A percentile compares a stretch with the other conserved stretches of the same genome.
Evolutionary conservation across 2,113 vertebrate species (phyloP).

Genomic region (Oenanthe melanoleuca): DNA sequence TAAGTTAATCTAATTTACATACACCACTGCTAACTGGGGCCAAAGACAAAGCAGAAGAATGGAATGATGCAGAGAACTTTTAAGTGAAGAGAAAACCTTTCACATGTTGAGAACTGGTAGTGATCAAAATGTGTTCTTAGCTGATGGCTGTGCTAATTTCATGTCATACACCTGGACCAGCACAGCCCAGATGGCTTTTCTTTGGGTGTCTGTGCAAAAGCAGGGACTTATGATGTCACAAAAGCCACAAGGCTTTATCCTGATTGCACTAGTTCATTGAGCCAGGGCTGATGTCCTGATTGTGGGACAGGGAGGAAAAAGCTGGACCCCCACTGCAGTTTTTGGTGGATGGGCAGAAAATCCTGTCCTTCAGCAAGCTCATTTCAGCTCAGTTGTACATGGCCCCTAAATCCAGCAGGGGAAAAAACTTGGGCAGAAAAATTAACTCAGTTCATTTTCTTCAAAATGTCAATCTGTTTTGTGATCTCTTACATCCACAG

Average conservation of each 20-base stretch:
- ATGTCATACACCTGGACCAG: neutral
- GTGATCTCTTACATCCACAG: neutral
- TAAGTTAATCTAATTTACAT: neutral
- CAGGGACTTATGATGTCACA: neutral
- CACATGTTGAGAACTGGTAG: neutral
- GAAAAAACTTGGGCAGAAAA: neutral
- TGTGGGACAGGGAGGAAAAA: neutral
- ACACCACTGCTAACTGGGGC: neutral
- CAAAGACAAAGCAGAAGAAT: neutral
- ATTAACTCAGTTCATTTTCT: neutral
- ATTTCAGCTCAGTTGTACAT: neutral
- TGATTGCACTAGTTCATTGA: neutral
- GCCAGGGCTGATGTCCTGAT: neutral
- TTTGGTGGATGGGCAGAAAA: neutral
- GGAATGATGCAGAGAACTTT: neutral
- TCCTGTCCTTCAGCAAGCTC: accelerated
- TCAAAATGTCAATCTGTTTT: neutral
- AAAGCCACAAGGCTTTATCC: neutral
- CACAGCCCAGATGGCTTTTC: neutral
- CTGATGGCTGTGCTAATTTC: neutral
- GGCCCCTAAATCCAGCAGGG: neutral
- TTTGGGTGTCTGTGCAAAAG: neutral
- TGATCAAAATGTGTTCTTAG: neutral
- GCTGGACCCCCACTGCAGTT: neutral
- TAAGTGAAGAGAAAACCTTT: neutral